Conservation (phyloP, 1,140 invertebrate species). For the Pogonognathellus flavescens region DNA sequence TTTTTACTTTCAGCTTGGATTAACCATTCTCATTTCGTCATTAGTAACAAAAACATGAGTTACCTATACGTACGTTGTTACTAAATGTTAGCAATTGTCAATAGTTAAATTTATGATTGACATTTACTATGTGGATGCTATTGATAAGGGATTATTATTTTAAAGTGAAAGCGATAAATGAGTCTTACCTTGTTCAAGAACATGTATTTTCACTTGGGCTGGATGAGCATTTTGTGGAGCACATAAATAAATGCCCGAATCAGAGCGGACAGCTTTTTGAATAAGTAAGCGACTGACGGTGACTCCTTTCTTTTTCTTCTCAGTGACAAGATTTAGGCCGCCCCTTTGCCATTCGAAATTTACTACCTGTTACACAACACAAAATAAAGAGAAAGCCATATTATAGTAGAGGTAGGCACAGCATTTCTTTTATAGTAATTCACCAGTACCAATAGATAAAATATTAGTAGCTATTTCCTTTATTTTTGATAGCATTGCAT, state of each 20-base stretch:
- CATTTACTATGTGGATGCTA: no score
- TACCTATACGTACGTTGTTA: no score
- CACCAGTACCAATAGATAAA: no score
- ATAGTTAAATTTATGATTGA: no score
- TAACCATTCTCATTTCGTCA: no score
- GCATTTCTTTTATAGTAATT: neutral
- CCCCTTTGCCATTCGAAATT: slow-evolving; percentile 66
- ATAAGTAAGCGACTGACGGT: slow-evolving; percentile 85
- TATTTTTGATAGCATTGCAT: no score
- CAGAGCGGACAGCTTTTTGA: slow-evolving; percentile 72
- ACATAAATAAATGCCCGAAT: slow-evolving; percentile 71
- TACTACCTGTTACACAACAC: slow-evolving; percentile 59
- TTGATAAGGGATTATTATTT: neutral
- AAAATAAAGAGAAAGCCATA: neutral
- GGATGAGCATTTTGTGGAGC: slow-evolving; percentile 83
- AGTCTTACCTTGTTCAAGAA: slow-evolving; percentile 81
- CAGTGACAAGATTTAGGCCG: slow-evolving; percentile 65
- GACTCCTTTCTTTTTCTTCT: slow-evolving; percentile 66
- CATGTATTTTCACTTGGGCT: slow-evolving; percentile 82
- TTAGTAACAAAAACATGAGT: no score
- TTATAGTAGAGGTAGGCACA: neutral
- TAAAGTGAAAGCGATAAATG: neutral
- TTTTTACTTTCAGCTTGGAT: no score
- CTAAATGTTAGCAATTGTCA: no score
- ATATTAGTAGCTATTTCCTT: no score